Conservation (phyloP, 1,140 invertebrate genomes). For the Bombus confusus region DNA sequence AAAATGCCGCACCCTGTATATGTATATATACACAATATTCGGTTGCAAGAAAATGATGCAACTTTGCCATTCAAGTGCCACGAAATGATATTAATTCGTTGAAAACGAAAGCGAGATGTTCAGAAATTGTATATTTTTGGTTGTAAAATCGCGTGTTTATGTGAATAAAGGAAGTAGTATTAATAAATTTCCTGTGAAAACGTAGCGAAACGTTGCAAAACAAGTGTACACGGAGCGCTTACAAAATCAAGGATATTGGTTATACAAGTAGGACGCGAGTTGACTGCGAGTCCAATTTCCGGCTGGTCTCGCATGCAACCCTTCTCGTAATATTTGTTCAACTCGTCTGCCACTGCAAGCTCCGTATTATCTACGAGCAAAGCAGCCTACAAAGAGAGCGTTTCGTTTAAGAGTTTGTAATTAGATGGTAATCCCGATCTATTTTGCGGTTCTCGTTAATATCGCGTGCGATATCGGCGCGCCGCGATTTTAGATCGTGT, state of each 20-base stretch:
- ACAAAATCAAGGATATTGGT: slow-evolving; percentile 16
- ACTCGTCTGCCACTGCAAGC: background rate
- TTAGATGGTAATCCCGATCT: slow-evolving; percentile 41
- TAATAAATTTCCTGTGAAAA: background rate
- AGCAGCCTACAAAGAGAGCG: slow-evolving; percentile 11
- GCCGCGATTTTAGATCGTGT: background rate
- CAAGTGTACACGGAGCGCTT: background rate
- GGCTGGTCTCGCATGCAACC: background rate
- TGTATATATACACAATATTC: too few species aligned
- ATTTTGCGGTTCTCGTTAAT: slow-evolving; percentile 4
- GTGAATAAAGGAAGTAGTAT: background rate
- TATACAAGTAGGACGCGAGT: background rate
- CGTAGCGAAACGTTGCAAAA: background rate
- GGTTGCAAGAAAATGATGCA: too few species aligned
- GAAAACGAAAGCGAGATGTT: background rate
- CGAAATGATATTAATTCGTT: background rate
- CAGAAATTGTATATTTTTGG: background rate
- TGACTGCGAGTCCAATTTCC: slow-evolving; percentile 3
- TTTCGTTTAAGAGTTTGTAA: slow-evolving; percentile 47
- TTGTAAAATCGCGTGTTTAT: background rate
- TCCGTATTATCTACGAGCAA: slow-evolving; percentile 23
- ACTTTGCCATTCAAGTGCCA: too few species aligned
- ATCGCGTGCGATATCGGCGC: background rate
- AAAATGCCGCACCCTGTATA: too few species aligned
- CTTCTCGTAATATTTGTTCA: slow-evolving; percentile 23